Evolutionary conservation across 2,113 vertebrate genomes (phyloP), one percentile per base, ranked within the genome.

Genomic region (Psittacara wagleri): DNA sequence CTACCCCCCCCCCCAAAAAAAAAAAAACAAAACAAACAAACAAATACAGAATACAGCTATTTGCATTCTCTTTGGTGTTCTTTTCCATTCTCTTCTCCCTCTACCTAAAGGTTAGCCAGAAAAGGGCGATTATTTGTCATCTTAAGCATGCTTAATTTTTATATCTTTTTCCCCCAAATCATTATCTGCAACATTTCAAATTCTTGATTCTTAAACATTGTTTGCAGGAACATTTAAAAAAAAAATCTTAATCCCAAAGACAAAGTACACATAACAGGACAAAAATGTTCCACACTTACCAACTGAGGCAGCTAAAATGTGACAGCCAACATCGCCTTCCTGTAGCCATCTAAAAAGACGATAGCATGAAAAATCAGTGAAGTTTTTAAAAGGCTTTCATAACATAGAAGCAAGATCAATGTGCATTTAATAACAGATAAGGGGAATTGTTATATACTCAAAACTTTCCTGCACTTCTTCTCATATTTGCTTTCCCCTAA

Each of bases 171-270:
- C 3, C 6, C 6, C 1, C 1, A 44, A 72, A 54, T 83, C 4
- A 9, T 27, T 66, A 37, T 1, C 2, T 43, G 5, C 16, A 67
- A 1, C 3, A 11, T 7, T 54, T 52, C 13, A 41, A n/a, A 43
- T 39, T 28, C 22, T 51, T 43, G 4, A 29, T 51, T 66, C 11
- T 68, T 29, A 33, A 18, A 35, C 3, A 19, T 7, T 46, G 3
- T 44, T 62, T 63, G 7, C 44, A 52, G n/a, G 4, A 67, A 54
- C 2, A 11, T 41, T 61, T 39, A 28, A 13, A 28, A 54, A 55
- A 43, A 91, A 83, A 59, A 62, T 5, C 7, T 25, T 67, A 41
- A 33, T 80, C n/a, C 49, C 22, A 10, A 55, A 48, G 11, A 6
- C 15, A 61, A 72, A 85, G 8, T 3, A n/a, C 23, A 7, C 16